Evolutionary conservation across 2,113 vertebrate species (phyloP), one percentile per base, ranked within the genome.

Genomic region (Rhinoptilus africanus): DNA sequence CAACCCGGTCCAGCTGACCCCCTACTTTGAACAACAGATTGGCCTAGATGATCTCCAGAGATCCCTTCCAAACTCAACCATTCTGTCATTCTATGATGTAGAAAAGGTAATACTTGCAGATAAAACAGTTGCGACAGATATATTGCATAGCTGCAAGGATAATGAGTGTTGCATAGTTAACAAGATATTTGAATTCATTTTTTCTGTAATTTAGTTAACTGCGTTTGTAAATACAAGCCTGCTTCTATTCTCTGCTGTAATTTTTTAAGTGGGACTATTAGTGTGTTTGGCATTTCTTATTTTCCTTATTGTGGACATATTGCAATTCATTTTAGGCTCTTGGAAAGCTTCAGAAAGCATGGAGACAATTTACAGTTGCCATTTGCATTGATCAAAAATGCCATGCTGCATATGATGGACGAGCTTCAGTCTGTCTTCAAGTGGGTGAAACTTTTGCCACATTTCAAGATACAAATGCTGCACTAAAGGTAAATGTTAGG

Each of bases 311-410:
- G 79, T 26, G 45, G 54, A n/a, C 59, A 73, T 79, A 35, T 37
- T 71, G 37, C 96, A 95, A 93, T 79, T 94, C 78, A 82, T 97
- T 93, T 95, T 87, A 99, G 98, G 89, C 92, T 57, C 96, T 95
- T 95, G 98, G 97, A 96, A 98, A 96, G 86, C 98, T 98, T 95
- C 98, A 98, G 89, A 98, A 95, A 98, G 98, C 98, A 34, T 98
- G 98, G 98, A 97, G 89, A 39, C 98, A 99, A 57, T 98, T 98
- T 94, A 98, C 98, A 35, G 95, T 98, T 91, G 97, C 97, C 41
- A 48, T 97, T 80, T 97, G 97, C 64, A 60, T 98, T 60, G 97
- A 98, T 79, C 94, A 98, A 45, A 96, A 92, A 60, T 97, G 93
- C 84, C 92, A 92, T 53, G 35, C 92, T 41, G 98, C 98, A 15